Base-by-base conservation (phyloP, 2,113 vertebrate genomes). In the Bostrychus sinensis region DNA sequence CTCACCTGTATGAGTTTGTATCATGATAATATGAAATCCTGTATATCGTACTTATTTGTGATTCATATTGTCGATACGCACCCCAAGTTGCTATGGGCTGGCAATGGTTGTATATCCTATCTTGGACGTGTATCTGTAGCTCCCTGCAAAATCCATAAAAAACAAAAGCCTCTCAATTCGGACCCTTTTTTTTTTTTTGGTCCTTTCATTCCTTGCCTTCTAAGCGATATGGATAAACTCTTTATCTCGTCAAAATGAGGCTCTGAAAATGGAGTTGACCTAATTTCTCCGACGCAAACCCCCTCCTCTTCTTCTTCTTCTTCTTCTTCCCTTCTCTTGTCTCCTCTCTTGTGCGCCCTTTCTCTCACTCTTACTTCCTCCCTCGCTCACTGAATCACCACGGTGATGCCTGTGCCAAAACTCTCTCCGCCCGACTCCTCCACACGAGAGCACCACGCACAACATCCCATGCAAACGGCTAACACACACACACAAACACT, bases 351-450 rank as follows among this genome's bases (percentile, higher is more conserved):
- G 28, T 7, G 11, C 68, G 17, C 65, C 45, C 64, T 41, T 53
- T 19, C 48, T 20, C 65, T 68, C 62, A 30, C 56, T 22, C 48
- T 77, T 55, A 78, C 80, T 85, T 74, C 75, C 79, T 87, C 77
- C 78, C 84, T 88, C 81, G 78, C 87, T 82, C 73, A 69, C 81
- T 87, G 87, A 91, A 89, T 90, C 87, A 91, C 83, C 88, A 87
- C 81, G 23, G 80, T 71, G 82, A 86, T 90, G 79, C 70, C 74
- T 85, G 80, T 87, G 88, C 82, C 83, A 89, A n/a, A 87, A 69
- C 82, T 38, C 82, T 86, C 80, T 85, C 81, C 66, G 68, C 77
- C 79, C 65, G 62, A 86, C 81, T 85, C 83, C 85, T 85, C 83
- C 89, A 81, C 85, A 83, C 75, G 73, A 64, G 75, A 72, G 59